Conservation (phyloP, 2,113 vertebrate genomes). For the Atractosteus spatula region DNA sequence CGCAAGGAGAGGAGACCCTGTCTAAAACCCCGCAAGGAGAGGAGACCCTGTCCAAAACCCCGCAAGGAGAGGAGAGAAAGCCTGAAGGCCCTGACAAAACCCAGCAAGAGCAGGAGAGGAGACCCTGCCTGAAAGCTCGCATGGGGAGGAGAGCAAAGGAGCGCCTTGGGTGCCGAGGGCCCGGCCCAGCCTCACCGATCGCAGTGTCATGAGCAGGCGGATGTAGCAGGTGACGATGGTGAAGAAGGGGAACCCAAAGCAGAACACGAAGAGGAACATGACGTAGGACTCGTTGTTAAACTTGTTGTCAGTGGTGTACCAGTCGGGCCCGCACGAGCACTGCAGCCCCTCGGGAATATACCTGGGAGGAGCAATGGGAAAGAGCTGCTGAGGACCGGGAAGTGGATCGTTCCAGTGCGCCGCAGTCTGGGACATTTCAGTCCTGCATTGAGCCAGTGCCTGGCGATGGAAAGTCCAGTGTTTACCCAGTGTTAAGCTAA, state of each 20-base stretch:
- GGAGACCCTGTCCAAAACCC: too few relatives aligned
- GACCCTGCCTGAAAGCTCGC: too few relatives aligned
- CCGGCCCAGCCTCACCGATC: conserved; percentile 43
- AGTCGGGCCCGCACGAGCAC: conserved; percentile 70
- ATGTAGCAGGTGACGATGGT: conserved; percentile 66
- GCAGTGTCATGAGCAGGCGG: conserved; percentile 63
- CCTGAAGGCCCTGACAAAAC: background rate
- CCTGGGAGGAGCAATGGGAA: conserved; percentile 37
- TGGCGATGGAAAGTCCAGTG: too few relatives aligned
- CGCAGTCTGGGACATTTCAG: too few relatives aligned
- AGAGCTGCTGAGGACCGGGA: background rate
- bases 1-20: too few relatives aligned
- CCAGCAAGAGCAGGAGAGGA: too few relatives aligned
- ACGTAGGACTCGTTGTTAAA: conserved; percentile 70
- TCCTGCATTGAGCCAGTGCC: too few relatives aligned
- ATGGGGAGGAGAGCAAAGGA: background rate
- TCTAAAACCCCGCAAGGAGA: too few relatives aligned
- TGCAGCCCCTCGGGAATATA: conserved; percentile 72
- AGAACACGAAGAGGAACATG: conserved; percentile 70
- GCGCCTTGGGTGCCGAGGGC: too few relatives aligned
- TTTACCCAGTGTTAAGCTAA: too few relatives aligned
- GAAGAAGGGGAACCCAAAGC: conserved; percentile 64
- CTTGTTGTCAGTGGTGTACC: conserved; percentile 69
- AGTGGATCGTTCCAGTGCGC: too few relatives aligned
- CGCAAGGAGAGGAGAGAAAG: too few relatives aligned